phyloP scores from a whole-genome alignment of 2,113 vertebrate genomes.

The mouse (Mus musculus) region DNA sequence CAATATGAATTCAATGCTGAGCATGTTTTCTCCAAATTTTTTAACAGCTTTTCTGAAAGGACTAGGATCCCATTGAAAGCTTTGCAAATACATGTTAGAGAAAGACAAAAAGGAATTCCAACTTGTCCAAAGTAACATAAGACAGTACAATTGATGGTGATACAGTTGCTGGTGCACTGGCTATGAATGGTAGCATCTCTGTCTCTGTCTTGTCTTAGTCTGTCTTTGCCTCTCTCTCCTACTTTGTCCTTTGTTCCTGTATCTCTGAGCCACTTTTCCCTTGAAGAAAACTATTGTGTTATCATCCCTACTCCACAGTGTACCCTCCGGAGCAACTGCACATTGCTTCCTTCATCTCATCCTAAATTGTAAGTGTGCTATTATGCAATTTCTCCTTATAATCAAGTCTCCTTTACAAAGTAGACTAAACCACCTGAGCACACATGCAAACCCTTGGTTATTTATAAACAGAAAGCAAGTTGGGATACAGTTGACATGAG shows the following conservation, averaged over 20 bases:
- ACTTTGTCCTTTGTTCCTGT: background rate
- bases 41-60: background rate
- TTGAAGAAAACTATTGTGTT: background rate
- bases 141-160: fast-evolving
- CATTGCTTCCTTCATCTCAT: background rate
- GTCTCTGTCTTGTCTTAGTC: background rate
- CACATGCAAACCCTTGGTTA: fast-evolving
- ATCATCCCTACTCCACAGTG: background rate
- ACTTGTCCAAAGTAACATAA: background rate
- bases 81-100: background rate
- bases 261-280: background rate
- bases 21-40: background rate
- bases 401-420: background rate
- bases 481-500: background rate
- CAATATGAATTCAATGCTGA: background rate
- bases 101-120: background rate
- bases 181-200: background rate
- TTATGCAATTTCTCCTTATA: fast-evolving
- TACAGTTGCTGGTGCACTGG: background rate
- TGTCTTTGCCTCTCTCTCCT: background rate
- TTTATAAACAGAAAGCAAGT: background rate
- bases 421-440: background rate
- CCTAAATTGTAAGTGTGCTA: background rate
- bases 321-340: background rate
- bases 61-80: background rate